These are phyloP conservation scores for Thecophora atra DNA, from an alignment of 2,888 invertebrate genomes.

Conservation along the genomic window DNA sequence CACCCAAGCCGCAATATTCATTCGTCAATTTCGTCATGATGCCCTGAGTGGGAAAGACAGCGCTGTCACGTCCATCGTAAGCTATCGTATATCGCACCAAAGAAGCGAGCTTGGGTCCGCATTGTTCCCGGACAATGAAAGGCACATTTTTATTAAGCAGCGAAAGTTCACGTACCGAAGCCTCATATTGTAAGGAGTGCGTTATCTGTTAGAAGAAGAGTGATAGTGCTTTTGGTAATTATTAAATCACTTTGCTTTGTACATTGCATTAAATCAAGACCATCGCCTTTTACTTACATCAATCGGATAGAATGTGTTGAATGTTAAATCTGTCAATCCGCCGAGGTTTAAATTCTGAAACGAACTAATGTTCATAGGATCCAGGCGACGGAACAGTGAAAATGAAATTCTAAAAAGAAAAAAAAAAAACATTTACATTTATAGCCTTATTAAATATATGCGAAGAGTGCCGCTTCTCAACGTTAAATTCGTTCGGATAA, in stretches of 20 bases:
- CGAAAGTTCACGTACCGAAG: conserved; percentile 80
- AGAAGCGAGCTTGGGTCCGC: conserved; percentile 90
- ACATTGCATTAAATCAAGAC: background rate
- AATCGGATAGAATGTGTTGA: conserved; percentile 70
- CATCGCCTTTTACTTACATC: conserved; percentile 57
- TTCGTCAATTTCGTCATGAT: conserved; percentile 76
- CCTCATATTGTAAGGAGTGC: conserved; percentile 91
- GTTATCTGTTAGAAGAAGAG: conserved; percentile 69
- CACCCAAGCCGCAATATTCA: conserved; percentile 88
- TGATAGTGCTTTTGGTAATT: conserved; percentile 1
- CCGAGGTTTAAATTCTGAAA: conserved; percentile 84
- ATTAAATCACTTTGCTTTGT: background rate
- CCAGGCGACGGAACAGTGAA: conserved; percentile 76
- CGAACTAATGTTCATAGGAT: conserved; percentile 67
- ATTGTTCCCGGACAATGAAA: conserved; percentile 84
- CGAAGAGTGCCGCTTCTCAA: too few species aligned
- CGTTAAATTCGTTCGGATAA: too few species aligned
- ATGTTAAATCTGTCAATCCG: conserved; percentile 78
- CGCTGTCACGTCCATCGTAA: conserved; percentile 82
- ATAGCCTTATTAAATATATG: too few species aligned
- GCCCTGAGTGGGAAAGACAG: conserved; percentile 82
- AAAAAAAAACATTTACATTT: too few species aligned
- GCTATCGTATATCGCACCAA: conserved; percentile 81
- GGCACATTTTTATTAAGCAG: conserved; percentile 78
- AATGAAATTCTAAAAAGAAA: conserved; percentile 71